Percentiles rank a stretch among this genome's conserved stretches.
phyloP scores from a whole-genome alignment of 2,113 vertebrate genomes.

The Microcebus griseorufus region DNA sequence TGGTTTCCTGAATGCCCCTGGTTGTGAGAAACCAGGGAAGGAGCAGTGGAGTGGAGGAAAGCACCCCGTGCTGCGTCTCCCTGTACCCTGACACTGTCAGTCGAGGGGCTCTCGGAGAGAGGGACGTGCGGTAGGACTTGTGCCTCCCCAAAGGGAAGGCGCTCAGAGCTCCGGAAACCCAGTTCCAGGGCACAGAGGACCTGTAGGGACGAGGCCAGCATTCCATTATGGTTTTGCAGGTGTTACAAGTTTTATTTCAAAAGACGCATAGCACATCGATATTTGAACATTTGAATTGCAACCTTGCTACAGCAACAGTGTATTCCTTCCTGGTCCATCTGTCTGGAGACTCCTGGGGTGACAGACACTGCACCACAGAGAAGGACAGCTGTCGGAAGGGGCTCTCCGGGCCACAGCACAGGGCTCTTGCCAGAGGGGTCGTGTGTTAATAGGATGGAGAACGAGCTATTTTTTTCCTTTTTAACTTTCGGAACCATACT shows the following conservation, averaged over 20 bases:
- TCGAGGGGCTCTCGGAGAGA: neutral
- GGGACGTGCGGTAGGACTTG: neutral
- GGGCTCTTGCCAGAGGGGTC: conserved; percentile 61
- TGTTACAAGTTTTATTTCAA: conserved; percentile 65
- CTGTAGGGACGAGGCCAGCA: conserved; percentile 14
- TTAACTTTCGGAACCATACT: neutral
- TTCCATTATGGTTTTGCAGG: neutral
- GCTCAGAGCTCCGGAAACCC: neutral
- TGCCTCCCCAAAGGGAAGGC: conserved; percentile 19
- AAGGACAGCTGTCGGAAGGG: neutral
- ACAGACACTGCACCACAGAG: neutral
- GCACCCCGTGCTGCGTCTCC: neutral
- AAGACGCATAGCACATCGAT: neutral
- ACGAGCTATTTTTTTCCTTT: neutral
- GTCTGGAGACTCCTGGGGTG: neutral
- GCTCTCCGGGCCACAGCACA: neutral
- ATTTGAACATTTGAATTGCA: neutral
- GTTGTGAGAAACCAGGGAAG: accelerated
- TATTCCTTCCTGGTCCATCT: neutral
- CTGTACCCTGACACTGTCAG: neutral
- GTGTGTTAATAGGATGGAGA: conserved; percentile 48
- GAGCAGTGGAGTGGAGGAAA: neutral
- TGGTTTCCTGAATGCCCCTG: neutral
- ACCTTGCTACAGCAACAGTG: neutral
- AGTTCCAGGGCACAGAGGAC: neutral